Conservation (phyloP, 2,888 invertebrate species). For the Pheosia tremula region DNA sequence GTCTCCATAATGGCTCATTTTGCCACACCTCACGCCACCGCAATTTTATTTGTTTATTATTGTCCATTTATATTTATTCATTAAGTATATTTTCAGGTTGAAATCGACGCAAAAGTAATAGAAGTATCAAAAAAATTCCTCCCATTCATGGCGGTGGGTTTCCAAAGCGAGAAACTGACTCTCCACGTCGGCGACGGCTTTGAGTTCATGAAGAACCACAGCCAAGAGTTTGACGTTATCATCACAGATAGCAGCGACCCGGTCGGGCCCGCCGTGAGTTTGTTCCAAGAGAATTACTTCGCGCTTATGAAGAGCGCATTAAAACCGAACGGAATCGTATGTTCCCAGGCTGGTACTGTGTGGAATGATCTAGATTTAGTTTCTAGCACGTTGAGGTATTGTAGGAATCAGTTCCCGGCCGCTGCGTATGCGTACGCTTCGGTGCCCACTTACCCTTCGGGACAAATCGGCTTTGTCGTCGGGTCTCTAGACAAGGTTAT, state of each 20-base stretch:
- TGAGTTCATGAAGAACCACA: conserved; percentile 95
- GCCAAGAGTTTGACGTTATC: conserved; percentile 96
- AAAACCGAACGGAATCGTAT: conserved; percentile 94
- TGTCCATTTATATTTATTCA: too few relatives aligned
- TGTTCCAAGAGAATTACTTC: conserved; percentile 93
- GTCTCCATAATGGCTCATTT: too few relatives aligned
- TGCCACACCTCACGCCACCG: too few relatives aligned
- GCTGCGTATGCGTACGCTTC: conserved; percentile 92
- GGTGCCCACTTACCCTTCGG: conserved; percentile 98
- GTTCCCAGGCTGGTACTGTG: conserved; percentile 94
- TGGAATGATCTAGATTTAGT: conserved; percentile 94
- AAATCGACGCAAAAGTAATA: conserved; percentile 97
- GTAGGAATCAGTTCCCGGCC: conserved; percentile 90
- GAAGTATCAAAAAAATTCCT: conserved; percentile 95
- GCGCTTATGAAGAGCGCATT: conserved; percentile 93
- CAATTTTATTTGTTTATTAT: too few relatives aligned
- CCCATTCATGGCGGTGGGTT: conserved; percentile 95
- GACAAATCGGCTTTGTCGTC: conserved; percentile 97
- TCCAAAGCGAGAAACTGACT: conserved; percentile 91
- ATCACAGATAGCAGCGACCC: conserved; percentile 99
- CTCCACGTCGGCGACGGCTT: conserved; percentile 97
- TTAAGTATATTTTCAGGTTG: conserved; percentile 87
- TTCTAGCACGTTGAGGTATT: conserved; percentile 89
- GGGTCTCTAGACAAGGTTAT: conserved; percentile 89
- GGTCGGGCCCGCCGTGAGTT: conserved; percentile 89